These are phyloP conservation scores for Chydorus sphaericus DNA, from an alignment of 2,888 invertebrate species.

Conservation along the genomic window DNA sequence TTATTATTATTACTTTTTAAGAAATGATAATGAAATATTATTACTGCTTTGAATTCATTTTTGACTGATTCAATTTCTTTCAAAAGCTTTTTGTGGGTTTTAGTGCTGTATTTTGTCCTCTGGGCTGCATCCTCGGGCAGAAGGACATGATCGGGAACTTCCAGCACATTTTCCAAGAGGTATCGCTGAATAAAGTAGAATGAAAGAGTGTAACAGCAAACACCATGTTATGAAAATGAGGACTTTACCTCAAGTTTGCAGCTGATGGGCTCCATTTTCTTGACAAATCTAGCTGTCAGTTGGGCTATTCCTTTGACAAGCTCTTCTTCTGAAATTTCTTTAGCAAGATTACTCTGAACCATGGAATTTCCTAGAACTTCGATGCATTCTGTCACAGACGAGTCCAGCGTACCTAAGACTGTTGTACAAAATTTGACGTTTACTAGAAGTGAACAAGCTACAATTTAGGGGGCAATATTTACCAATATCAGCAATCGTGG, in stretches of 20 bases:
- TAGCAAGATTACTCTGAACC: not conserved
- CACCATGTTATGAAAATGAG: not conserved
- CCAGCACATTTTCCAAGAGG: not conserved
- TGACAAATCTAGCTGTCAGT: not conserved
- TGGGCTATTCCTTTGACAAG: not conserved
- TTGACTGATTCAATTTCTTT: not conserved
- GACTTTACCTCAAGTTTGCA: not conserved
- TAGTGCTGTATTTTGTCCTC: not conserved
- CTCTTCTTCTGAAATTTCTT: not conserved
- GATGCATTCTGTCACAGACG: not conserved
- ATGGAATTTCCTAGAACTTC: not conserved
- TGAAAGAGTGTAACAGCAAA: not conserved
- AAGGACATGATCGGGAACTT: conserved; percentile 9
- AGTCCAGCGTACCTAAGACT: not conserved
- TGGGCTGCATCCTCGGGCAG: conserved; percentile 8
- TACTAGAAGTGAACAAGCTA: too few relatives aligned
- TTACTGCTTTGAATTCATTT: not conserved
- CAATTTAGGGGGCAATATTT: not conserved
- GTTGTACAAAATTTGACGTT: too few relatives aligned
- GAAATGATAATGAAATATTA: not conserved
- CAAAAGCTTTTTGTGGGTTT: not conserved
- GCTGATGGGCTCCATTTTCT: conserved; percentile 1
- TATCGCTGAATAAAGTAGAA: not conserved
- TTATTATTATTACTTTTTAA: too few relatives aligned
- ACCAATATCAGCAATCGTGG: not conserved